A percentile compares a stretch with the other conserved stretches of the same genome.
Conservation (phyloP, 92 coral and sea anemone genomes). For the Siderastrea radians region DNA sequence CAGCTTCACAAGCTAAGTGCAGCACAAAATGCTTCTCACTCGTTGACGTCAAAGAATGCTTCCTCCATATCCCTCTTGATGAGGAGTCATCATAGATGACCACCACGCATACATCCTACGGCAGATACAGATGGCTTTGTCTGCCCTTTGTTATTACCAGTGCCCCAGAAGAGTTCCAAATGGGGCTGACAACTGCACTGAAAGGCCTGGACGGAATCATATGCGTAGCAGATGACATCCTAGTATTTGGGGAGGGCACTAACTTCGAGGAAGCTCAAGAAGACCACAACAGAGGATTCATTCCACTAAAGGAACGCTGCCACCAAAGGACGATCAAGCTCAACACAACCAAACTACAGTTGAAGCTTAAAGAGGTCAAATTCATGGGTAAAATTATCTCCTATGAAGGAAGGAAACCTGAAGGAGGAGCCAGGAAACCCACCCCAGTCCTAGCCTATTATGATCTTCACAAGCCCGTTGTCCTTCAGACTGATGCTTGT, state of each 20-base stretch:
- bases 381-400: slow-evolving; percentile 72
- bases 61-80: slow-evolving; percentile 59
- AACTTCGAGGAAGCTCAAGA: slow-evolving; percentile 49
- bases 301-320: slow-evolving; percentile 71
- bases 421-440: neutral
- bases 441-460: slow-evolving; percentile 49
- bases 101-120: slow-evolving; percentile 67
- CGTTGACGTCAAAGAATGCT: slow-evolving; percentile 31
- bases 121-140: slow-evolving; percentile 58
- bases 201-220: slow-evolving; percentile 39
- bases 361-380: slow-evolving; percentile 57
- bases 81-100: slow-evolving; percentile 69
- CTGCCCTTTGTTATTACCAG: slow-evolving; percentile 69
- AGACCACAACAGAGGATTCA: slow-evolving; percentile 74
- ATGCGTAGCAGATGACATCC: slow-evolving; percentile 68
- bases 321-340: slow-evolving; percentile 43
- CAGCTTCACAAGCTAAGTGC: slow-evolving; percentile 37
- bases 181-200: slow-evolving; percentile 4
- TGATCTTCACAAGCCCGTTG: slow-evolving; percentile 53
- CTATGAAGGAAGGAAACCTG: slow-evolving; percentile 57
- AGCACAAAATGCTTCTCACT: slow-evolving; percentile 43
- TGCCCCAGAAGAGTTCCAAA: slow-evolving; percentile 16
- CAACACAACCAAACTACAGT: slow-evolving; percentile 46
- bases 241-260: slow-evolving; percentile 63
- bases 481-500: slow-evolving; percentile 59